phyloP scores from a whole-genome alignment of 1,140 invertebrate genomes.

The Ceratina japonica region DNA sequence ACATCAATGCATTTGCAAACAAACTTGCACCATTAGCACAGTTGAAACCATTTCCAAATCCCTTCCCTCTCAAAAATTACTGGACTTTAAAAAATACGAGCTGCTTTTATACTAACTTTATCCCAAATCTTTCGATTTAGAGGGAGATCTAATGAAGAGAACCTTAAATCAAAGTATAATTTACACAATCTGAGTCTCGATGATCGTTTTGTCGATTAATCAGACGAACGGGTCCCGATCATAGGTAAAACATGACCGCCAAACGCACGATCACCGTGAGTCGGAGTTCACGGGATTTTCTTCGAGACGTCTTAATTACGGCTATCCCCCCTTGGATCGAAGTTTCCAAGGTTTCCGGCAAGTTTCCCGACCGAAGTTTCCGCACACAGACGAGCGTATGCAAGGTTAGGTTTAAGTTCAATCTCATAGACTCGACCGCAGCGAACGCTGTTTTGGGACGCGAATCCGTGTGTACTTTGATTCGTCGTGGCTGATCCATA shows the following conservation, averaged over 20 bases:
- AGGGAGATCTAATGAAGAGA: too few species aligned
- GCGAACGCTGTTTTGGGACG: slow-evolving; percentile 38
- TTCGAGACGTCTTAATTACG: slow-evolving; percentile 56
- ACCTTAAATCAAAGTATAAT: too few species aligned
- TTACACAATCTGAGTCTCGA: too few species aligned
- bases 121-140: too few species aligned
- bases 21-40: too few species aligned
- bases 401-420: slow-evolving; percentile 53
- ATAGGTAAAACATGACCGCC: slow-evolving; percentile 26
- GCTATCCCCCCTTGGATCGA: slow-evolving; percentile 40
- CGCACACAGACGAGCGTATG: slow-evolving; percentile 42
- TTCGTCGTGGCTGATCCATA: slow-evolving; percentile 7
- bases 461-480: slow-evolving; percentile 14
- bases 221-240: slow-evolving; percentile 6
- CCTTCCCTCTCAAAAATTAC: too few species aligned
- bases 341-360: slow-evolving; percentile 54
- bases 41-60: too few species aligned
- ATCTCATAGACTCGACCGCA: slow-evolving; percentile 37
- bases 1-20: too few species aligned
- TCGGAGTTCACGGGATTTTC: slow-evolving; percentile 46
- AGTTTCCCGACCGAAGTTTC: slow-evolving; percentile 53
- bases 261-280: slow-evolving; percentile 38
- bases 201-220: neutral
- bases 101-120: too few species aligned
- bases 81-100: too few species aligned